phyloP scores from a whole-genome alignment of 2,888 invertebrate genomes.

The Pristionchus entomophagus region DNA sequence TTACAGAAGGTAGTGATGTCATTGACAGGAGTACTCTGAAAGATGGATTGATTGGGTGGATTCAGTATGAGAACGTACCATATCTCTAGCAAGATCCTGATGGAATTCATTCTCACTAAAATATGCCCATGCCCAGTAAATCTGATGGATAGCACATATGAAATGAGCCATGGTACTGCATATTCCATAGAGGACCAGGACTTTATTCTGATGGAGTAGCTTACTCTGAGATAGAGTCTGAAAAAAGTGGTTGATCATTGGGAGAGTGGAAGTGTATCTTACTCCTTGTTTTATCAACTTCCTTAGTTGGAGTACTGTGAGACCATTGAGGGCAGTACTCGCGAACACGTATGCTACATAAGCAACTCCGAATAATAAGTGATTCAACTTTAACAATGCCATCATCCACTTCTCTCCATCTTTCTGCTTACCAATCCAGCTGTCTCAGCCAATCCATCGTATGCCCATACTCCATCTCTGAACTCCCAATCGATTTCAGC shows the following conservation, averaged over 20 bases:
- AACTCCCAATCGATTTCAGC: neutral
- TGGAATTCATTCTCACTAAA: neutral
- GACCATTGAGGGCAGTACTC: neutral
- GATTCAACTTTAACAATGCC: neutral
- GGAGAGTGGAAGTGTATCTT: neutral
- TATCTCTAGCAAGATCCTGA: neutral
- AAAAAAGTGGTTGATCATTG: neutral
- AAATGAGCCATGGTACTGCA: neutral
- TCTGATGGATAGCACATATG: neutral
- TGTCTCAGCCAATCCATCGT: neutral
- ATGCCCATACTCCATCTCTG: neutral
- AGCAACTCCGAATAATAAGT: neutral
- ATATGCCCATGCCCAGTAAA: slow-evolving; percentile 19
- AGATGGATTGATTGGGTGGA: neutral
- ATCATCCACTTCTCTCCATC: neutral
- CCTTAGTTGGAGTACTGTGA: neutral
- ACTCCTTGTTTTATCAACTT: neutral
- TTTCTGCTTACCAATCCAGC: neutral
- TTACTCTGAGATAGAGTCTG: neutral
- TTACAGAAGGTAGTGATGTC: slow-evolving; percentile 21
- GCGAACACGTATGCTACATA: neutral
- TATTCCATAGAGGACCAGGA: neutral
- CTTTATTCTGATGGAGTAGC: neutral
- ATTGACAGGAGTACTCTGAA: neutral
- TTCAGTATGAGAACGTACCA: neutral